Base-by-base conservation (phyloP, 1,140 invertebrate species). In the Zaprionus nigranus region DNA sequence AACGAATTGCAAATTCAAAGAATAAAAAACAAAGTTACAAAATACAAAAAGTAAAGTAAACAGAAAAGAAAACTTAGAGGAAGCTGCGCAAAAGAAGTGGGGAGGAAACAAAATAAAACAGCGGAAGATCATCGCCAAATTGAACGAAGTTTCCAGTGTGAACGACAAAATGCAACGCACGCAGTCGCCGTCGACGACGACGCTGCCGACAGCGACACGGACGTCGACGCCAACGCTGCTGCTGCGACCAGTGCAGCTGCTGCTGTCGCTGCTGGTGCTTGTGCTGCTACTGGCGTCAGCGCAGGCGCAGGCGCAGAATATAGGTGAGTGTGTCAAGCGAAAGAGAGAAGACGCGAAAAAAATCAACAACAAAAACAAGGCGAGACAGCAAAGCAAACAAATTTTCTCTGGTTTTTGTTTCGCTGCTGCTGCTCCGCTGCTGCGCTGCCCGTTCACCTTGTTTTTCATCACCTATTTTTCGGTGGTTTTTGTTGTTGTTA, bases 241-340 rank as follows among this genome's bases (percentile, higher is more conserved):
- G 66, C 56, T 38, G 49, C 53, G 43, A 72, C 61, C 54, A 43
- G 20, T 46, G 59, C 61, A 46, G 40, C 40, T 46, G n/a, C n/a
- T 46, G 40, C 40, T 46, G 15, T 17, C 40, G 40, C 40, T 51
- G 63, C 53, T 58, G 75, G 53, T 56, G 71, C 51, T 60, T 51
- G 3, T 56, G 63, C 24, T 81, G 81, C 62, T 69, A 64, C 22
- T 82, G 67, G 66, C 73, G 49, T 56, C 49, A 54, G 60, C 66
- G 60, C 78, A 54, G 61, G 30, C 75, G 26, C 83, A 87, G 83
- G 84, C 84, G 84, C 84, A 87, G 84, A 87, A 87, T 87, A 87
- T 87, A 87, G 84, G 84, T 88, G 84, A 87, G 84, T 87, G 84
- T 87, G 84, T 87, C 84, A 87, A 83, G 84, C 81, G 70, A 88